Percentiles rank a stretch among this genome's conserved stretches.
Evolutionary conservation across 2,113 vertebrate species (phyloP).

Genomic region (Macaca nemestrina): DNA sequence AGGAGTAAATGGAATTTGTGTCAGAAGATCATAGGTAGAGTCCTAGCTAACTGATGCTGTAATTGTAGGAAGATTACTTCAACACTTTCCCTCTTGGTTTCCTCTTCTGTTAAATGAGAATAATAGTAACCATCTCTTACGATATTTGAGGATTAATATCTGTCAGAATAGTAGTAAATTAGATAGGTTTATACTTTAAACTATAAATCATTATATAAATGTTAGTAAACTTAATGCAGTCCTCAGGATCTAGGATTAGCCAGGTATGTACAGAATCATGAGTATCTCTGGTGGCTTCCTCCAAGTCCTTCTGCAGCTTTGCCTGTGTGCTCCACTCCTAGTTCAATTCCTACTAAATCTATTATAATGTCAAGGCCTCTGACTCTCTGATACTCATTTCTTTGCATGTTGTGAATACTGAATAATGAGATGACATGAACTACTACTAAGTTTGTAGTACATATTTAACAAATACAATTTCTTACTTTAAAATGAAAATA

Average conservation of each 20-base stretch:
- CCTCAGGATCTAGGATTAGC: neutral
- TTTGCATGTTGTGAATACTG: neutral
- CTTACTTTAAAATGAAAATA: conserved; percentile 10
- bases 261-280: neutral
- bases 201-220: neutral
- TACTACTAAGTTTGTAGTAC: neutral
- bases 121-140: neutral
- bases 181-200: neutral
- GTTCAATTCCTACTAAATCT: neutral
- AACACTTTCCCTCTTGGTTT: neutral
- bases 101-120: neutral
- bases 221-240: neutral
- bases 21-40: neutral
- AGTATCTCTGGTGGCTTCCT: neutral
- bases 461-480: neutral
- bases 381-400: neutral
- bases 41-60: neutral
- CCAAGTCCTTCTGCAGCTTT: neutral
- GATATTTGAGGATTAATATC: neutral
- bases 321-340: neutral
- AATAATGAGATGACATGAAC: neutral
- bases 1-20: neutral
- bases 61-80: neutral
- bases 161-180: neutral
- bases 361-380: neutral